phyloP scores from a whole-genome alignment of 2,797 vertebrate species.

The Chaetodon trifasciatus region DNA sequence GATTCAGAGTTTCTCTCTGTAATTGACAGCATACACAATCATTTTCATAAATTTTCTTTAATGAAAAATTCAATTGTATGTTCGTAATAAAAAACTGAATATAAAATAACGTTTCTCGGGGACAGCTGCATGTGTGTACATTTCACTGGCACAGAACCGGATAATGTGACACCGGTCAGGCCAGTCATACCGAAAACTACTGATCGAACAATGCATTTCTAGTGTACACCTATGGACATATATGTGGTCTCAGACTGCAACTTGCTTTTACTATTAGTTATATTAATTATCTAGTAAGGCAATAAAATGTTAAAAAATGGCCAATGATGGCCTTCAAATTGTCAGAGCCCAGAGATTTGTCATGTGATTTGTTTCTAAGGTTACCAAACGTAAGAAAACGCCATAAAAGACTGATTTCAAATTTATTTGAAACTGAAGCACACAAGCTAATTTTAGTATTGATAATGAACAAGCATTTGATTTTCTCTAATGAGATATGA shows the following conservation, averaged over 20 bases:
- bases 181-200: no score
- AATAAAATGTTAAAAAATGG: not conserved
- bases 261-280: not conserved
- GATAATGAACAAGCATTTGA: slow-evolving; percentile 85
- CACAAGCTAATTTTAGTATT: not conserved
- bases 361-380: not conserved
- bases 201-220: no score
- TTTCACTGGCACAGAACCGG: no score
- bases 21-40: no score
- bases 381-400: not conserved
- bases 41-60: no score
- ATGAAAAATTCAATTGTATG: no score
- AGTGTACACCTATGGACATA: not conserved
- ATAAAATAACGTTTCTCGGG: no score
- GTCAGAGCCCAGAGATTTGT: no score
- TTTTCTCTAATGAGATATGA: not conserved
- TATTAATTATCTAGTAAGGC: not conserved
- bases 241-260: not conserved
- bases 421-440: not conserved
- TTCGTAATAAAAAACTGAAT: no score
- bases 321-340: not conserved
- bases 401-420: not conserved
- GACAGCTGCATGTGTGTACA: no score
- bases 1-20: no score
- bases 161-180: no score